phyloP scores from a whole-genome alignment of 2,888 invertebrate genomes.

The Dolomedes plantarius region DNA sequence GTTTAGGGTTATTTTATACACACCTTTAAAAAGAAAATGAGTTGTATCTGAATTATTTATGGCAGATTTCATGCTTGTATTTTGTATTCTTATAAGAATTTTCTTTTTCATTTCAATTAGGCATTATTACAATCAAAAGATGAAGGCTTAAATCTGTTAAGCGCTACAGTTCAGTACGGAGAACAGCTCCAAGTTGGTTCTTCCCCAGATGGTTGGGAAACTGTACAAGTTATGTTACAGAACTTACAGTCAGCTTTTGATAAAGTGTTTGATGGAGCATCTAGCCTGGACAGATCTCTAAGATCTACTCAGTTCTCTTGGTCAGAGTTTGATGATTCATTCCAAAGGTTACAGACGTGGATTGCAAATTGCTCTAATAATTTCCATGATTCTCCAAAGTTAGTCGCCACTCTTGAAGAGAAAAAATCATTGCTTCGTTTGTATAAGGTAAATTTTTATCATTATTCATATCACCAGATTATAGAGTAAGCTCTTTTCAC shows the following conservation, averaged over 20 bases:
- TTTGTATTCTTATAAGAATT: too few species aligned
- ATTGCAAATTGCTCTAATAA: constrained; percentile 85
- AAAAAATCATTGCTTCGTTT: constrained; percentile 91
- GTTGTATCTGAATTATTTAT: too few species aligned
- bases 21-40: too few species aligned
- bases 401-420: constrained; percentile 91
- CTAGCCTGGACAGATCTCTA: constrained; percentile 86
- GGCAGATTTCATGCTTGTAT: too few species aligned
- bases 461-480: too few species aligned
- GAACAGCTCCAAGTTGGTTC: constrained; percentile 92
- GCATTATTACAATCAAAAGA: constrained; percentile 79
- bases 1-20: too few species aligned
- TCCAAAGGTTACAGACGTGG: constrained; percentile 88
- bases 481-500: too few species aligned
- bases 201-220: constrained; percentile 90
- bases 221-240: constrained; percentile 87
- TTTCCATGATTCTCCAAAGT: constrained; percentile 86
- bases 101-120: too few species aligned
- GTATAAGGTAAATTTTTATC: constrained; percentile 80
- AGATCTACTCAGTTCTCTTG: constrained; percentile 87
- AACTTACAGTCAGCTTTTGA: constrained; percentile 90
- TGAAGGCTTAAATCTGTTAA: constrained; percentile 83
- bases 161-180: constrained; percentile 89
- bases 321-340: constrained; percentile 92
- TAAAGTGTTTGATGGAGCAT: constrained; percentile 86